Base-by-base conservation (phyloP, 2,888 invertebrate genomes). In the Miltochrista miniata region DNA sequence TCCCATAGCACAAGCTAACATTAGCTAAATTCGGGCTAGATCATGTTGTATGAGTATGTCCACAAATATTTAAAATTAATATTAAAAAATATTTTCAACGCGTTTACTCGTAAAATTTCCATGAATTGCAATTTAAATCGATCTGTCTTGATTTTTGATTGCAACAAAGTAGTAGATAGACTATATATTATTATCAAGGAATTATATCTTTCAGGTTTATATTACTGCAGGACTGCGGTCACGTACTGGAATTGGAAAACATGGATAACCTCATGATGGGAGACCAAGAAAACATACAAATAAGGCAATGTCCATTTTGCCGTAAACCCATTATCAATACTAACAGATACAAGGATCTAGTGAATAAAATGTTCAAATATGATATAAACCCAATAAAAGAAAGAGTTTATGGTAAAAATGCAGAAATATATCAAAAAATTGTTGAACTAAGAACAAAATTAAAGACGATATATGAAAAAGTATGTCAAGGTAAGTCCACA, bases 301-400 rank as follows among this genome's bases (percentile, higher is more conserved):
- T 91, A n/a, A 79, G 78, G 1, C 56, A 72, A 0, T 95, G 95
- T 67, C 94, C 95, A 0, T 76, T 73, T 50, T 95, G 95, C 69
- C 93, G 92, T 45, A 92, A 92, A 13, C 87, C 92, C 0, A 93
- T 95, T 11, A 82, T 92, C 12, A 92, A 87, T 62, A 93, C 93
- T 1, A 79, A 83, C 38, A 87, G 94, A 12, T 95, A 93, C 75
- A 92, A 93, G 53, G 90, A 93, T 54, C 59, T 85, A 1, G 84
- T 94, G 47, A 85, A 88, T 71, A 58, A 62, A n/a, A 79, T 77
- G 51, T 75, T 87, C 37, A 79, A 72, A 51, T 67, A 69, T n/a
- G 83, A 87, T 45, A 85, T 93, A 13, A 85, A 87, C 48, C 81
- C 82, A 1, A 82, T 92, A 35, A 93, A 92, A 58, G 69, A 70